Evolutionary conservation across 2,113 vertebrate genomes (phyloP).

Genomic region (Struthidea cinerea): DNA sequence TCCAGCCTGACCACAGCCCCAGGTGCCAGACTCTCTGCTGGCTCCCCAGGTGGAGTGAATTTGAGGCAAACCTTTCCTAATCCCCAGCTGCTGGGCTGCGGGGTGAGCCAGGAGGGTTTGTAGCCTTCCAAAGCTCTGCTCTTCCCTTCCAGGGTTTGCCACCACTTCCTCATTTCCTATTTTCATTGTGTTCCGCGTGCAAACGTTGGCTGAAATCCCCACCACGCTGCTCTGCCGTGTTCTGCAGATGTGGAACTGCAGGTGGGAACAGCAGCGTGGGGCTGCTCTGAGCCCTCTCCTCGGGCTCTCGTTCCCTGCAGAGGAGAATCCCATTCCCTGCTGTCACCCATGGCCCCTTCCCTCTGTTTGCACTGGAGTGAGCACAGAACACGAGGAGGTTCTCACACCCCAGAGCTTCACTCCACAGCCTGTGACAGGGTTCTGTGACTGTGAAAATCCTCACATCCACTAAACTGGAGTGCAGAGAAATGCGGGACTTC

Average conservation of each 20-base stretch:
- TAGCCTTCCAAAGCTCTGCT: not conserved
- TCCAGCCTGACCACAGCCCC: not conserved
- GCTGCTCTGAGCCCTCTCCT: not conserved
- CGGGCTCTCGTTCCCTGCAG: not conserved
- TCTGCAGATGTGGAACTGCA: not conserved
- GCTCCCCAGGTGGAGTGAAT: not conserved
- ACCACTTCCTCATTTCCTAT: not conserved
- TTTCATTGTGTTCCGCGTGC: not conserved
- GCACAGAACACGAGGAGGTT: not conserved
- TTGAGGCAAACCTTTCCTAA: not conserved
- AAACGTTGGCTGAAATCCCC: not conserved
- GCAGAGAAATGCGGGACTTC: not conserved
- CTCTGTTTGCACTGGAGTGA: not conserved
- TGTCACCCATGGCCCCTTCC: not conserved
- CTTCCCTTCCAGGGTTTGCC: not conserved
- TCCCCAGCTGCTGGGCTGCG: too few species aligned
- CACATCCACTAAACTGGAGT: not conserved
- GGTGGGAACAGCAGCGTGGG: not conserved
- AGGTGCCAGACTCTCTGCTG: too few species aligned
- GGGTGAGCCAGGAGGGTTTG: not conserved
- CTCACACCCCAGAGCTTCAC: not conserved
- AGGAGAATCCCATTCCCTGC: not conserved
- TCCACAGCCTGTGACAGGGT: not conserved
- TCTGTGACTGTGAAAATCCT: not conserved
- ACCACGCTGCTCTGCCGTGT: accelerated